Conservation (phyloP, 1,140 invertebrate species). For the Oedothorax gibbosus region DNA sequence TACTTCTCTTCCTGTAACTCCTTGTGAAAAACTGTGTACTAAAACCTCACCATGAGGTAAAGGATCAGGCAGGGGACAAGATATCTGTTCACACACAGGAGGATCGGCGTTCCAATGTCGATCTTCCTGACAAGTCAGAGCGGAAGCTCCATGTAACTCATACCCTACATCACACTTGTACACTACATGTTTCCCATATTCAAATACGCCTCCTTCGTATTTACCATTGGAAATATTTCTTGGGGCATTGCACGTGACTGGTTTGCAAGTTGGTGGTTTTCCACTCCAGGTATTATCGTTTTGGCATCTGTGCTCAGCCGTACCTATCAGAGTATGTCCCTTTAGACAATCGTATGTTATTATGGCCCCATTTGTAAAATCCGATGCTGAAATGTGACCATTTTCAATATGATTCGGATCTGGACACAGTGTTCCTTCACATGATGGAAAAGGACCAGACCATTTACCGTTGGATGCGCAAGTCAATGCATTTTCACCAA, state of each 20-base stretch:
- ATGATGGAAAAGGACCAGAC: conserved; percentile 82
- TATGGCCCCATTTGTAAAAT: conserved; percentile 51
- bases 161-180: conserved; percentile 70
- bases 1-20: conserved; percentile 43
- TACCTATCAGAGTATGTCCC: conserved; percentile 51
- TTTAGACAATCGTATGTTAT: conserved; percentile 53
- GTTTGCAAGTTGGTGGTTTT: conserved; percentile 65
- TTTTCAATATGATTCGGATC: conserved; percentile 41
- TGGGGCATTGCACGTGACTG: conserved; percentile 62
- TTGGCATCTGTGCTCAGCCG: conserved; percentile 40
- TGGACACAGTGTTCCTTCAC: conserved; percentile 66
- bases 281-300: conserved; percentile 66
- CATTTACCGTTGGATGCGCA: conserved; percentile 83
- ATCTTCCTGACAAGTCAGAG: conserved; percentile 50
- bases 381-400: conserved; percentile 37
- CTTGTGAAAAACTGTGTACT: conserved; percentile 53
- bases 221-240: conserved; percentile 47
- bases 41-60: conserved; percentile 48
- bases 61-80: conserved; percentile 64
- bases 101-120: conserved; percentile 47
- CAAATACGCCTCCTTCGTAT: conserved; percentile 25
- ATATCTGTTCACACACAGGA: conserved; percentile 64
- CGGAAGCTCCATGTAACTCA: conserved; percentile 62
- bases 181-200: conserved; percentile 63
- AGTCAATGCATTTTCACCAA: conserved; percentile 76